Conservation (phyloP, 1,140 invertebrate species). For the Conopomorpha cramerella region DNA sequence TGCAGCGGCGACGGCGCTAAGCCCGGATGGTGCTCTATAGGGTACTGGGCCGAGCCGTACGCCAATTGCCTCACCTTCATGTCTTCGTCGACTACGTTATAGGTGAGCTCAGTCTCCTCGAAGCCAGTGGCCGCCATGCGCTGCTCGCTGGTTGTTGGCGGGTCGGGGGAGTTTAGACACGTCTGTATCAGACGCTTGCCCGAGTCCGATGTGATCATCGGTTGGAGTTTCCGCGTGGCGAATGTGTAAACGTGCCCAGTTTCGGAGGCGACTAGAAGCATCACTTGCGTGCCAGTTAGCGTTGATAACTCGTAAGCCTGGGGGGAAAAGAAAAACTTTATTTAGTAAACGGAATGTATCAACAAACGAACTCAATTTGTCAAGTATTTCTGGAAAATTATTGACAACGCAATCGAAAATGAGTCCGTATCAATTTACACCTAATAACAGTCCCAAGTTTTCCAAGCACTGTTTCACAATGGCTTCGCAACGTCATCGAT, state of each 20-base stretch:
- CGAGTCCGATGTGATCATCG: constrained; percentile 99
- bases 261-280: constrained; percentile 93
- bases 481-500: too few species aligned
- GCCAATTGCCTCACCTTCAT: constrained; percentile 96
- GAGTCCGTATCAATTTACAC: too few species aligned
- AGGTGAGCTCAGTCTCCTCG: constrained; percentile 97
- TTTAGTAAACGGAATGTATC: too few species aligned
- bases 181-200: constrained; percentile 98
- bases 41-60: constrained; percentile 74
- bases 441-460: too few species aligned
- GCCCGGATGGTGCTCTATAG: constrained; percentile 63
- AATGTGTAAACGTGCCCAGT: constrained; percentile 99
- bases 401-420: too few species aligned
- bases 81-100: constrained; percentile 93
- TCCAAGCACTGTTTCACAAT: too few species aligned
- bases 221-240: constrained; percentile 97
- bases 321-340: constrained; percentile 15
- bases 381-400: too few species aligned
- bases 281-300: constrained; percentile 98
- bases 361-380: too few species aligned
- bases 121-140: constrained; percentile 98
- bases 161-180: constrained; percentile 97
- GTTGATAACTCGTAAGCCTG: constrained; percentile 99
- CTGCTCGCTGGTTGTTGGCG: constrained; percentile 83
- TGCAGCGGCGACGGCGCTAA: constrained; percentile 62